Percentiles rank a stretch among this genome's conserved stretches.
Evolutionary conservation across 2,797 vertebrate species (phyloP).

Genomic region (Staurois parvus): DNA sequence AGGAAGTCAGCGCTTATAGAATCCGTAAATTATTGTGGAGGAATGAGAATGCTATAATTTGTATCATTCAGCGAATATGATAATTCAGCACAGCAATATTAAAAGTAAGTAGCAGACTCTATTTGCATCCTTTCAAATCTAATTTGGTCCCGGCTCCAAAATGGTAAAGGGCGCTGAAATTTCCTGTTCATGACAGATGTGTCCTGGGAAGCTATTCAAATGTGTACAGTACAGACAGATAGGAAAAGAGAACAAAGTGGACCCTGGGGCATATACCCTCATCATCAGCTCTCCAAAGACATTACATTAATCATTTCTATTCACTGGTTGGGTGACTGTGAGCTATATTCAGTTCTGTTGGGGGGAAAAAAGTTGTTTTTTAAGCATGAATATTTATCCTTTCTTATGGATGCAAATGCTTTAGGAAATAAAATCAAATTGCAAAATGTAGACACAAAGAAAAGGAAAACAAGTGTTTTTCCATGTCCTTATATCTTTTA

Average conservation of each 20-base stretch:
- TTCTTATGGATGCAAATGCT: conserved; percentile 39
- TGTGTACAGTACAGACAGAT: conserved; percentile 52
- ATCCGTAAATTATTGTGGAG: conserved; percentile 29
- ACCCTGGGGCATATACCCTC: conserved; percentile 55
- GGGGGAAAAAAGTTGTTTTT: conserved; percentile 36
- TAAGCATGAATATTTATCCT: conserved; percentile 52
- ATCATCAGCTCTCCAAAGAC: conserved; percentile 56
- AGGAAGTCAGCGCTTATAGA: conserved; percentile 5
- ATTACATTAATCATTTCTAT: conserved; percentile 59
- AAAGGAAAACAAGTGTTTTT: conserved; percentile 10
- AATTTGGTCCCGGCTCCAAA: conserved; percentile 59
- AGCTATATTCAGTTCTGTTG: conserved; percentile 45
- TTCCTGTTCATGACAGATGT: conserved; percentile 58
- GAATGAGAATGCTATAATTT: conserved; percentile 50
- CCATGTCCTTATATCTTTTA: conserved; percentile 13
- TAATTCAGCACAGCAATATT: conserved; percentile 47
- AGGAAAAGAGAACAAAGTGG: conserved; percentile 55
- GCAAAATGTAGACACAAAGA: not conserved
- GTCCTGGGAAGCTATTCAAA: conserved; percentile 61
- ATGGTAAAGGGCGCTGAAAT: conserved; percentile 56
- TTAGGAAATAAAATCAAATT: conserved; percentile 43
- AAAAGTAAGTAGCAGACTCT: conserved; percentile 60
- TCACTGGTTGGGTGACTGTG: conserved; percentile 54
- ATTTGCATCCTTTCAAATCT: conserved; percentile 37
- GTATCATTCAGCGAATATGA: conserved; percentile 54